Conservation (phyloP, 2,113 vertebrate species). For the Apteryx owenii region DNA sequence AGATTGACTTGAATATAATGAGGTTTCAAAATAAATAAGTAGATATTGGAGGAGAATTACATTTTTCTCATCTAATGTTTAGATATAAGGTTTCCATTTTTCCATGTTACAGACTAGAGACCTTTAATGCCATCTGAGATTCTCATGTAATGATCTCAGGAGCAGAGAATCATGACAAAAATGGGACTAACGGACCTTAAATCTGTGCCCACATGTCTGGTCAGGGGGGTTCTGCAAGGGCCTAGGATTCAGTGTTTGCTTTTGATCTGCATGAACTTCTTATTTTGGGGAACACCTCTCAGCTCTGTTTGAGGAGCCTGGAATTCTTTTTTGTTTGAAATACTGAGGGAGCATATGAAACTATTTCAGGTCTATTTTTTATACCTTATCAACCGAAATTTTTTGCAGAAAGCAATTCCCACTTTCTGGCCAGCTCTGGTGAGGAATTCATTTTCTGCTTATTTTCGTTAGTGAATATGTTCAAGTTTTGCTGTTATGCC, state of each 20-base stretch:
- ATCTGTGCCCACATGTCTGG: background rate
- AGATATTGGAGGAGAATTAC: background rate
- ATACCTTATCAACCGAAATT: background rate
- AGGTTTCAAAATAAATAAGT: background rate
- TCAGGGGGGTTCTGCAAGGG: background rate
- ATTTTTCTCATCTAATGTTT: background rate
- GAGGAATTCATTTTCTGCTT: background rate
- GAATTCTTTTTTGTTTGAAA: background rate
- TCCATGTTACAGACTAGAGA: background rate
- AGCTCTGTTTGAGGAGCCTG: background rate
- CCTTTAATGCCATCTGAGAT: background rate
- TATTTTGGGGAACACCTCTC: background rate
- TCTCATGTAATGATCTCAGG: background rate
- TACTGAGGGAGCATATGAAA: background rate
- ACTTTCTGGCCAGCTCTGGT: background rate
- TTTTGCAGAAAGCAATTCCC: background rate
- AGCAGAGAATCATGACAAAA: background rate
- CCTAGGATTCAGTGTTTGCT: background rate
- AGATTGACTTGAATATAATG: background rate
- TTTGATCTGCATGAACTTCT: background rate
- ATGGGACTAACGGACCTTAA: background rate
- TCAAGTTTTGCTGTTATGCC: conserved; percentile 26
- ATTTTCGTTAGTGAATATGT: background rate
- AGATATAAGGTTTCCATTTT: background rate
- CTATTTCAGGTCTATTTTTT: background rate